These are phyloP conservation scores for Pseudolaguvia tuberculata DNA, from an alignment of 2,113 vertebrate species.

Conservation along the genomic window DNA sequence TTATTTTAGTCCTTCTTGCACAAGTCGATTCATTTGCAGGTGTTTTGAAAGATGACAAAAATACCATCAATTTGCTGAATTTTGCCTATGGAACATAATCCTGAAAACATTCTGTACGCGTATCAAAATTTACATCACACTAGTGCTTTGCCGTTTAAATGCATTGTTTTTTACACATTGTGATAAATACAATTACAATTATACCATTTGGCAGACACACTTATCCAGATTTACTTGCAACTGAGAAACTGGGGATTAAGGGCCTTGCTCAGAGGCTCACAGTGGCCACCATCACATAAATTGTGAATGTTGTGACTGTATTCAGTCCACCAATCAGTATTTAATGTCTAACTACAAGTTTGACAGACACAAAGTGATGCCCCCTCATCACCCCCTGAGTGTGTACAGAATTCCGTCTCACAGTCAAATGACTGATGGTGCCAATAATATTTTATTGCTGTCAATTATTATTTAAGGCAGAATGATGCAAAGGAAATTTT, in stretches of 20 bases:
- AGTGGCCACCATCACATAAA: no score
- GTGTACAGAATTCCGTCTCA: conserved; percentile 31
- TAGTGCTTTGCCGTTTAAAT: not conserved
- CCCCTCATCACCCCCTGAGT: not conserved
- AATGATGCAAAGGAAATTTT: not conserved
- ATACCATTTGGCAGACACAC: no score
- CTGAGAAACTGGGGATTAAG: no score
- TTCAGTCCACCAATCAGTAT: not conserved
- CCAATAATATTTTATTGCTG: conserved; percentile 41
- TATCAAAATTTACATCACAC: not conserved
- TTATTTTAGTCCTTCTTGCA: not conserved
- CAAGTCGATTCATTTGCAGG: not conserved
- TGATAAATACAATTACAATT: no score
- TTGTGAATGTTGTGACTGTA: no score
- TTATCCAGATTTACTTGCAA: no score
- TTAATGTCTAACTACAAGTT: not conserved
- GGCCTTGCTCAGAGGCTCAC: no score
- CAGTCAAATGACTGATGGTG: conserved; percentile 46
- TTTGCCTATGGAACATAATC: not conserved
- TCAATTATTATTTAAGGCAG: conserved; percentile 51
- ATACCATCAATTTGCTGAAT: not conserved
- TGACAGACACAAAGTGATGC: conserved; percentile 23
- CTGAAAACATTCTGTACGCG: not conserved
- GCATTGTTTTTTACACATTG: not conserved
- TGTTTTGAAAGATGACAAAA: not conserved